A percentile compares a stretch with the other conserved stretches of the same genome.
Conservation (phyloP, 2,797 vertebrate species). For the Dendrocincla tyrannina region DNA sequence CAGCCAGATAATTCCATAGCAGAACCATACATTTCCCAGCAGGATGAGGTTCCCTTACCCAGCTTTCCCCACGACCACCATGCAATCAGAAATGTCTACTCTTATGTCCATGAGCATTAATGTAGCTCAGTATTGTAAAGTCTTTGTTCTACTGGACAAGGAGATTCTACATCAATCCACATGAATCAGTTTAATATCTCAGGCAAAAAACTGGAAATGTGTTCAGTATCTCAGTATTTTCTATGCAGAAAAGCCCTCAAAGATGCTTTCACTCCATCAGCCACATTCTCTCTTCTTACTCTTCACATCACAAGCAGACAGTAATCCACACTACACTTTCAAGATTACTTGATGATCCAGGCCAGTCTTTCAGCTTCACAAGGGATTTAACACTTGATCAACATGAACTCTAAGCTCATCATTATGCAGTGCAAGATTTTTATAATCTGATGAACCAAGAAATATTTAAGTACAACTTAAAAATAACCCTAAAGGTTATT, state of each 20-base stretch:
- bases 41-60: neutral
- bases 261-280: neutral
- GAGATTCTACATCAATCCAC: neutral
- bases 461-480: neutral
- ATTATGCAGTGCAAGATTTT: neutral
- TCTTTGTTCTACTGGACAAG: neutral
- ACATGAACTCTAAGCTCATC: neutral
- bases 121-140: neutral
- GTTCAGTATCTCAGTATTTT: neutral
- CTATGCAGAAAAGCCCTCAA: neutral
- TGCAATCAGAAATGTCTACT: neutral
- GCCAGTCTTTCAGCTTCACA: neutral
- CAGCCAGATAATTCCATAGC: neutral
- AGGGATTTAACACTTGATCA: neutral
- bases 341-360: neutral
- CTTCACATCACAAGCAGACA: neutral
- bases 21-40: neutral
- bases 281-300: neutral
- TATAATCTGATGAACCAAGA: neutral
- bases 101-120: accelerated
- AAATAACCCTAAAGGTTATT: neutral
- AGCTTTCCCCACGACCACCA: neutral
- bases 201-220: neutral
- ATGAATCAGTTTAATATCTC: neutral
- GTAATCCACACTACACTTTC: neutral